Evolutionary conservation across 2,888 invertebrate species (phyloP).

Genomic region (Tuta absoluta): DNA sequence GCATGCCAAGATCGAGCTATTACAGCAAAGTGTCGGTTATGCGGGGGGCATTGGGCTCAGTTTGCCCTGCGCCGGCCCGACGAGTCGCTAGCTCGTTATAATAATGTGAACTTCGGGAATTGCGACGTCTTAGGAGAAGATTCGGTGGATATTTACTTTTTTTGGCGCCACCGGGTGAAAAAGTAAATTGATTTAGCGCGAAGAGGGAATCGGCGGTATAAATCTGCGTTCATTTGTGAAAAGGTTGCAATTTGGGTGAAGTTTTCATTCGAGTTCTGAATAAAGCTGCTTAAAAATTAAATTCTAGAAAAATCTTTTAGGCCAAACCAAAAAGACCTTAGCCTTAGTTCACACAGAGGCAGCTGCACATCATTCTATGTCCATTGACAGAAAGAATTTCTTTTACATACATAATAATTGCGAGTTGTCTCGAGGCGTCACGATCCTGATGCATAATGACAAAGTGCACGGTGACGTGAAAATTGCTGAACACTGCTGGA

Average conservation of each 20-base stretch:
- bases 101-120: slow-evolving; percentile 80
- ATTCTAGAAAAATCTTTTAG: neutral
- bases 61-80: slow-evolving; percentile 71
- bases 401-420: slow-evolving; percentile 81
- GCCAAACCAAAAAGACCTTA: neutral
- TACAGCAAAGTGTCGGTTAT: slow-evolving; percentile 78
- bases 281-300: neutral
- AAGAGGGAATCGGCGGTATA: slow-evolving; percentile 8
- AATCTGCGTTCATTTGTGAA: slow-evolving; percentile 21
- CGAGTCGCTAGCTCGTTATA: slow-evolving; percentile 77
- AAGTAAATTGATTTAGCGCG: slow-evolving; percentile 22
- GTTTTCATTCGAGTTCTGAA: slow-evolving; percentile 26
- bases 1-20: slow-evolving; percentile 78
- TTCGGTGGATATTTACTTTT: slow-evolving; percentile 44
- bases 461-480: slow-evolving; percentile 79
- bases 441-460: slow-evolving; percentile 80
- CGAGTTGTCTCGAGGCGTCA: slow-evolving; percentile 80
- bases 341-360: slow-evolving; percentile 21
- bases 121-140: slow-evolving; percentile 72
- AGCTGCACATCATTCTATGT: slow-evolving; percentile 57
- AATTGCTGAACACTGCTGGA: slow-evolving; percentile 67
- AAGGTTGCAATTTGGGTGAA: slow-evolving; percentile 27
- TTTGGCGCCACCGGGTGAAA: slow-evolving; percentile 20
- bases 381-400: slow-evolving; percentile 72
- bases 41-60: slow-evolving; percentile 73